These are phyloP conservation scores for Brachynemurus nebulosus DNA, from an alignment of 2,888 invertebrate species.

Conservation along the genomic window DNA sequence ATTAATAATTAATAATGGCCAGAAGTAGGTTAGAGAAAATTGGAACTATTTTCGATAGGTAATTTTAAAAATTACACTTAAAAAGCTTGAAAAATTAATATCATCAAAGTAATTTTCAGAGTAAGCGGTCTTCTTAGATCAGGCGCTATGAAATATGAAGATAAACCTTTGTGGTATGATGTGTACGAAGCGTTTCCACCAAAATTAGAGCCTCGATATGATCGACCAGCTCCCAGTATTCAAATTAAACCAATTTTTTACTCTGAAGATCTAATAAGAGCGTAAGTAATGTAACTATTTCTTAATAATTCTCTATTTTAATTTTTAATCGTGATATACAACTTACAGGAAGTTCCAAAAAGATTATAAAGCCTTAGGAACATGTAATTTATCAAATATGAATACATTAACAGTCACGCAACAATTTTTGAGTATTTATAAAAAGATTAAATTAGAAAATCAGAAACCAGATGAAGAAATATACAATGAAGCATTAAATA, in stretches of 20 bases:
- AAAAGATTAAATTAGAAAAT: slow-evolving; percentile 40
- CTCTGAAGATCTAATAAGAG: slow-evolving; percentile 68
- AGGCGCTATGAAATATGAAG: slow-evolving; percentile 65
- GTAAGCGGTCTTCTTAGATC: slow-evolving; percentile 63
- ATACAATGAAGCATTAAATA: slow-evolving; percentile 33
- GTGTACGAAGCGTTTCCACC: slow-evolving; percentile 87
- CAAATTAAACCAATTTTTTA: slow-evolving; percentile 62
- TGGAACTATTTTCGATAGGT: slow-evolving; percentile 59
- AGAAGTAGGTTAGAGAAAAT: slow-evolving; percentile 57
- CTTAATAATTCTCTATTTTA: slow-evolving; percentile 2
- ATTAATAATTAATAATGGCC: slow-evolving; percentile 37
- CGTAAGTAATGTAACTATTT: slow-evolving; percentile 42
- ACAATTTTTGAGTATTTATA: slow-evolving; percentile 45
- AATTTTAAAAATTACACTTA: slow-evolving; percentile 17
- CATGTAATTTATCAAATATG: slow-evolving; percentile 39
- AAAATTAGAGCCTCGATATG: slow-evolving; percentile 62
- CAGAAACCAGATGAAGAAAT: slow-evolving; percentile 38
- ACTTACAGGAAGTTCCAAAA: slow-evolving; percentile 45
- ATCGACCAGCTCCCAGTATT: slow-evolving; percentile 46
- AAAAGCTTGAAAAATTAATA: not conserved
- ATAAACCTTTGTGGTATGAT: slow-evolving; percentile 88
- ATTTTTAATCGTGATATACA: not conserved
- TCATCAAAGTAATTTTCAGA: slow-evolving; percentile 34
- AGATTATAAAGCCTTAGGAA: slow-evolving; percentile 38
- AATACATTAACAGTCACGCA: slow-evolving; percentile 41